Evolutionary conservation across 2,888 invertebrate genomes (phyloP), one percentile per base, ranked within the genome.

Genomic region (Leucania comma): DNA sequence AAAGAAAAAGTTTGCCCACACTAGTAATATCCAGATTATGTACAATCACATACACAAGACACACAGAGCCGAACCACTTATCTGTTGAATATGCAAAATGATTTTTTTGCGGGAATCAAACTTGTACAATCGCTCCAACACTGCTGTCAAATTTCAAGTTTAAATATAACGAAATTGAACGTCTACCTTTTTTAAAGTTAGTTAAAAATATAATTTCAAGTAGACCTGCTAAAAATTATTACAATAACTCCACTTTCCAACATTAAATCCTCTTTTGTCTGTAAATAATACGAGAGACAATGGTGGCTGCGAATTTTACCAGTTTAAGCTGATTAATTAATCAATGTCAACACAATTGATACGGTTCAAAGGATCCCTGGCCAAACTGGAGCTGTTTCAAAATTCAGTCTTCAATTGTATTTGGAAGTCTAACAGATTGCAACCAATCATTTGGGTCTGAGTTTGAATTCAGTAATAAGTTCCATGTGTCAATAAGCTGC

Each of bases 301-400:
- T 62, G 38, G 48, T 24, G 46, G 42, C 42, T 29, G 3, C 6
- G 10, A 59, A 64, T 60, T 32, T 51, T 29, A 35, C 54, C 67
- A 76, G 58, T 63, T 68, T 53, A 64, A 63, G 48, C 63, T 58
- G 22, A 53, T 68, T 65, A 68, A 81, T 81, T 75, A 58, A 57
- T 81, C 72, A 67, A 48, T 72, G 72, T 57, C 67, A 68, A 46
- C 29, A 51, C 57, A 65, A 81, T 79, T 76, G 54, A 78, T 70
- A 14, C 14, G 24, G 57, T 75, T 71, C 71, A 71, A 75, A 64
- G 53, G 54, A 48, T 48, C 35, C 22, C 17, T 51, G 61, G 65
- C 46, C 64, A 68, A 46, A 50, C 56, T 42, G 51, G 22, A 50
- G 17, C 9, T 42, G 54, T 35, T 53, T 48, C 35, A 8, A 62